Base-by-base conservation (phyloP, 2,888 invertebrate species). In the Cephus pygmeus region DNA sequence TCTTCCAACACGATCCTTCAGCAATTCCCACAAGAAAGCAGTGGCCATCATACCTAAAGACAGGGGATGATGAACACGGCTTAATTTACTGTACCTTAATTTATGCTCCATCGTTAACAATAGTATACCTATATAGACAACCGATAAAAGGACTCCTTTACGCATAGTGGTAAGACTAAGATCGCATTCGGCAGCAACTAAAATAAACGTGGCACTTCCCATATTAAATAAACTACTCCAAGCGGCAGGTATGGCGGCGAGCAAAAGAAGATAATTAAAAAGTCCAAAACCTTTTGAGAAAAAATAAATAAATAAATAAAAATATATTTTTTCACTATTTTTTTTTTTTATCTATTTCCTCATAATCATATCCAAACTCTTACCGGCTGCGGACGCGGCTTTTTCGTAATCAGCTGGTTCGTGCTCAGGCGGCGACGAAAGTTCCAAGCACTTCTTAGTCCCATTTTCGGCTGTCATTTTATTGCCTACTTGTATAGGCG, bases 181-280 rank as follows among this genome's bases (percentile, higher is more conserved):
- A 86, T 96, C 95, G 85, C 96, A 96, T 89, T 96, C 95, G 0
- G 96, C 95, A 68, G 94, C 93, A 0, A 96, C 96, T 87, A 96
- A 93, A 84, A 96, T 94, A 88, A 95, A 96, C 0, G 96, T 95
- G 85, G 95, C 93, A 3, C 95, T 94, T 76, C 95, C 95, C 79
- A 95, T 95, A 87, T 96, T 95, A 80, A 95, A 95, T 34, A 95
- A 93, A 12, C 94, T 93, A 12, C 95, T 93, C 93, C 95, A 94
- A 86, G 94, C 94, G 69, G 94, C 94, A 0, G 95, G 95, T 75
- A 95, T 89, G 6, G 87, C 85, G 79, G 94, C 93, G 83, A 94
- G 83, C 83, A 95, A 88, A 76, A 96, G 90, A 77, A 94, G 87
- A 12, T 93, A 87, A 90, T 97, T 96, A 92, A 95, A 96, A 83